Conservation (phyloP, 2,113 vertebrate species). For the Catharus bicknelli region DNA sequence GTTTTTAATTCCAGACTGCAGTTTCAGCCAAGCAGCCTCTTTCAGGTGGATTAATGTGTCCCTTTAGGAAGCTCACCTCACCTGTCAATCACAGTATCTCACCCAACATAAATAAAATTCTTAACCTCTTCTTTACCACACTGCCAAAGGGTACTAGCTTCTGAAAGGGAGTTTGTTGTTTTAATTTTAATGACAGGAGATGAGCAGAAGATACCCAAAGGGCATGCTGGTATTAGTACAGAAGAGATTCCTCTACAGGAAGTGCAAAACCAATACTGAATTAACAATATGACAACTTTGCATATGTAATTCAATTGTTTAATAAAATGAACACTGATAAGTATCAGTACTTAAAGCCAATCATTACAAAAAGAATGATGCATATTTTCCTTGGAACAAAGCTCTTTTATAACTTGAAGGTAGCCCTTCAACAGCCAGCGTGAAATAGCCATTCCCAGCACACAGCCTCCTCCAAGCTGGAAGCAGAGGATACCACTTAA, state of each 20-base stretch:
- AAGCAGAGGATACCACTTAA: not conserved
- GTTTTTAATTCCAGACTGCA: constrained; percentile 31
- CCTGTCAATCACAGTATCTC: not conserved
- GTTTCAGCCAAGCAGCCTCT: constrained; percentile 23
- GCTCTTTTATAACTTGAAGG: not conserved
- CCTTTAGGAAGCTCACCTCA: constrained; percentile 20
- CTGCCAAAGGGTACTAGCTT: not conserved
- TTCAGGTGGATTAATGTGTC: constrained; percentile 1
- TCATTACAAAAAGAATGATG: not conserved
- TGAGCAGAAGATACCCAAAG: not conserved
- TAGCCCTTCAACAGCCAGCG: not conserved
- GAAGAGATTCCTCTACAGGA: not conserved
- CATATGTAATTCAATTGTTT: not conserved
- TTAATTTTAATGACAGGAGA: not conserved
- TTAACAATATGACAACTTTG: not conserved
- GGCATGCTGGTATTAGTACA: not conserved
- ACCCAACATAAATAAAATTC: not conserved
- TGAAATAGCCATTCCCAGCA: not conserved
- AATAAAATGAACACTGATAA: not conserved
- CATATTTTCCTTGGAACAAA: not conserved
- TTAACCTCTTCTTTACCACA: constrained; percentile 1
- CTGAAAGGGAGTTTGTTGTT: not conserved
- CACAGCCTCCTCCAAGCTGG: not conserved
- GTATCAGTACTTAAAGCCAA: not conserved
- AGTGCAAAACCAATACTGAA: not conserved